These are phyloP conservation scores for Drymodes brunneopygia DNA, from an alignment of 2,113 vertebrate species.

Conservation along the genomic window DNA sequence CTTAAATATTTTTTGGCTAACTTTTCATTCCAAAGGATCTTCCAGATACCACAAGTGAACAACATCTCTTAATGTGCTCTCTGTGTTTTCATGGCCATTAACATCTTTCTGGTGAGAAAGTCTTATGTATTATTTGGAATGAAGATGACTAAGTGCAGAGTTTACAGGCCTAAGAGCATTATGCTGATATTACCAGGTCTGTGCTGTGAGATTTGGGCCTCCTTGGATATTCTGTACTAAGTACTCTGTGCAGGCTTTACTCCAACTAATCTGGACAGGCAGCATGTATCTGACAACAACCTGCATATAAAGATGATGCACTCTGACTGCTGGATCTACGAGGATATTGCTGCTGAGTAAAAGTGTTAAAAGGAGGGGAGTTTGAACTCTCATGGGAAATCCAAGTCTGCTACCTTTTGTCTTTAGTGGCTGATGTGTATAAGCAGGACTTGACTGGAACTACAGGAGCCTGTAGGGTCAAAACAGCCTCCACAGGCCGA, in stretches of 20 bases:
- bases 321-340: background rate
- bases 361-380: background rate
- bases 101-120: background rate
- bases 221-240: background rate
- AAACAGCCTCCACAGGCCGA: background rate
- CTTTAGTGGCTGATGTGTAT: background rate
- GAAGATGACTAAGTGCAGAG: background rate
- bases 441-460: background rate
- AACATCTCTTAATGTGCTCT: background rate
- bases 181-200: background rate
- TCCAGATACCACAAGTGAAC: background rate
- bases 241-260: background rate
- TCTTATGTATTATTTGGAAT: background rate
- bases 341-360: background rate
- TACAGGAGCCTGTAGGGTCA: background rate
- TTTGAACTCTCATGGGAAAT: background rate
- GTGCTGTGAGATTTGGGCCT: background rate
- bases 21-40: background rate
- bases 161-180: background rate
- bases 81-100: background rate
- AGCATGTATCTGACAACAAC: background rate
- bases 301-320: background rate
- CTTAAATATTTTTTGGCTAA: background rate
- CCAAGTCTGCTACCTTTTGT: background rate
- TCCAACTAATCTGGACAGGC: background rate